Evolutionary conservation across 2,797 vertebrate species (phyloP), one percentile per base, ranked within the genome.

Genomic region (Myotis planiceps): DNA sequence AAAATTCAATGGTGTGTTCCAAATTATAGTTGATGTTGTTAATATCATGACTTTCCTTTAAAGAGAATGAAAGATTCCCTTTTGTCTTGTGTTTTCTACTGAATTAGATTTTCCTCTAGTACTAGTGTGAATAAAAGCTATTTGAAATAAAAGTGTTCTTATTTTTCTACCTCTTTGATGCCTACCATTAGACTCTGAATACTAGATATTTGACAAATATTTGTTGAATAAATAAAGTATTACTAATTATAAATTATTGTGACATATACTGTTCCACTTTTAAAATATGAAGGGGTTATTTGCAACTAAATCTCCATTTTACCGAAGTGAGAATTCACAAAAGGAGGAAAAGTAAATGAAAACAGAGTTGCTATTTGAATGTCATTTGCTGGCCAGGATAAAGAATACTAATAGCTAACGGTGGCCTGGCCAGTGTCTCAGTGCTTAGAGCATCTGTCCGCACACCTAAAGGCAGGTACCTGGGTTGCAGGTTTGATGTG

Each of bases 71-170:
- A 96, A 94, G 92, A 96, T 95, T 83, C 85, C 58, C 65, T 96
- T 97, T 97, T 97, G 98, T 98, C 97, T 97, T 97, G 97, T 98
- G 97, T 98, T 99, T 98, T 98, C 97, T 98, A 99, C 97, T 97
- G 98, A 98, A 97, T 98, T 98, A 98, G 98, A 97, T 97, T 98
- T 97, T 98, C 97, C 92, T 98, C 97, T 98, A 98, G 98, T 98
- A 97, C 96, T 97, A 97, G 96, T 98, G 97, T 97, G 96, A 98
- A 98, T 98, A 98, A 98, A 99, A 98, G 88, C 95, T 98, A 98
- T 98, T 98, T 98, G 98, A 98, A 98, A 97, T 98, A 98, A 98
- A 84, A 86, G 92, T 42, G 88, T 97, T 96, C 91, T 84, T 51
- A 93, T 92, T 97, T 93, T 95, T 97, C 80, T 78, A 71, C 65